phyloP scores from a whole-genome alignment of 2,797 vertebrate species.

The Tragopan temminckii region DNA sequence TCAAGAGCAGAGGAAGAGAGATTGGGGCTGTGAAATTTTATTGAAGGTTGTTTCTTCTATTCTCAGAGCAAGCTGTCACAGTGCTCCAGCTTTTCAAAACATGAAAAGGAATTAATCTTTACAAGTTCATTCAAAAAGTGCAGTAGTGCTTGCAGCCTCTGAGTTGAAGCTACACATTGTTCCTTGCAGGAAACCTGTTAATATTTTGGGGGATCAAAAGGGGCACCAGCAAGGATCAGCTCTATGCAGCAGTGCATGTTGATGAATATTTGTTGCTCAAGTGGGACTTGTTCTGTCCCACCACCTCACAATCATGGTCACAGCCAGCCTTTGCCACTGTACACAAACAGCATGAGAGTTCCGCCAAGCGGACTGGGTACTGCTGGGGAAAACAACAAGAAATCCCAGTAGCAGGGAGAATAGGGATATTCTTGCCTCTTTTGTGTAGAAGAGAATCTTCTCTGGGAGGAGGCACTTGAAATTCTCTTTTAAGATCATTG shows the following conservation, averaged over 20 bases:
- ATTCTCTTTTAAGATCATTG: not conserved
- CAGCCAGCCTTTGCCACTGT: not conserved
- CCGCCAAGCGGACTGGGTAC: not conserved
- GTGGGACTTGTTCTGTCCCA: not conserved
- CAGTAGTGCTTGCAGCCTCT: not conserved
- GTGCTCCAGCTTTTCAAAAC: not conserved
- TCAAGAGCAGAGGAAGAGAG: not conserved
- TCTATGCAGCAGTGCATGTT: fast-evolving
- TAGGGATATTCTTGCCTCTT: not conserved
- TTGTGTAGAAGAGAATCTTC: not conserved
- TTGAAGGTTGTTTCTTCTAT: not conserved
- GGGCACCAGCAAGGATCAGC: not conserved
- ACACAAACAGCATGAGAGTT: not conserved
- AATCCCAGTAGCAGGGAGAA: not conserved
- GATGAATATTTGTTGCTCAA: not conserved
- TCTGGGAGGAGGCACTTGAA: not conserved
- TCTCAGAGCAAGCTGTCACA: not conserved
- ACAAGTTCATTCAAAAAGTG: not conserved
- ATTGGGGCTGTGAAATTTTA: not conserved
- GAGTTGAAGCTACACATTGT: not conserved
- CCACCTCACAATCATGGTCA: fast-evolving
- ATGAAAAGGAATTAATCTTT: not conserved
- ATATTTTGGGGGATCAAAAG: not conserved
- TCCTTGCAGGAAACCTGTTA: not conserved
- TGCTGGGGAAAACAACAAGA: not conserved